A percentile compares a stretch with the other conserved stretches of the same genome.
phyloP scores from a whole-genome alignment of 2,113 vertebrate genomes.

The Lampris incognitus region DNA sequence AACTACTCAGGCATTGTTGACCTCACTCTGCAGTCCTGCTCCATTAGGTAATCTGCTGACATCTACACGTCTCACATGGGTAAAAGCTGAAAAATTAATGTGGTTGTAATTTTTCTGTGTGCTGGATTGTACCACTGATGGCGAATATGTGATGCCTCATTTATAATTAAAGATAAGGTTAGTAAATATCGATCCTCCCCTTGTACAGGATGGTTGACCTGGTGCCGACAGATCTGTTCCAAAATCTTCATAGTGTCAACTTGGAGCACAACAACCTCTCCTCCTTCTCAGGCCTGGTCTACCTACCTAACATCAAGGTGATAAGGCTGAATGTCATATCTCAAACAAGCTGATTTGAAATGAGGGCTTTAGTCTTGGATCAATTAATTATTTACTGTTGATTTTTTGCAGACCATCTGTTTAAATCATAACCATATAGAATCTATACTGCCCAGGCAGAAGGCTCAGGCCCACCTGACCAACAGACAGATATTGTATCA shows the following conservation, averaged over 20 bases:
- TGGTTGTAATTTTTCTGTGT: background rate
- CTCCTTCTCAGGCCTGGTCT: constrained; percentile 88
- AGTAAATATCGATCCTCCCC: background rate
- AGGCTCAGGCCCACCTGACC: constrained; percentile 79
- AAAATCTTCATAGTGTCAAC: constrained; percentile 81
- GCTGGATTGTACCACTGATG: background rate
- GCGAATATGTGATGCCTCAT: background rate
- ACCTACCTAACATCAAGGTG: constrained; percentile 86
- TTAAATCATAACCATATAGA: constrained; percentile 89
- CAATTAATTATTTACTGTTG: background rate
- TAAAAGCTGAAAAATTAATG: background rate
- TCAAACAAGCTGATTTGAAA: background rate
- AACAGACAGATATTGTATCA: constrained; percentile 86
- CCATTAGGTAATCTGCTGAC: constrained; percentile 81
- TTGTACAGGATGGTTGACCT: constrained; percentile 82
- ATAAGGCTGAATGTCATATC: constrained; percentile 1
- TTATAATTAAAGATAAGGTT: background rate
- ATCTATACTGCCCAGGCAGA: constrained; percentile 86
- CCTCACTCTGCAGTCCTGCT: constrained; percentile 83
- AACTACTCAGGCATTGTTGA: constrained; percentile 83
- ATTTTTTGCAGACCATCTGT: constrained; percentile 78
- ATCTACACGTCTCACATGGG: no score
- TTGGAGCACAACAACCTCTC: constrained; percentile 88
- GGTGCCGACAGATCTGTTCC: constrained; percentile 82
- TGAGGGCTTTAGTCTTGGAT: background rate